Conservation (phyloP, 2,888 invertebrate genomes). For the Tiphia femorata region DNA sequence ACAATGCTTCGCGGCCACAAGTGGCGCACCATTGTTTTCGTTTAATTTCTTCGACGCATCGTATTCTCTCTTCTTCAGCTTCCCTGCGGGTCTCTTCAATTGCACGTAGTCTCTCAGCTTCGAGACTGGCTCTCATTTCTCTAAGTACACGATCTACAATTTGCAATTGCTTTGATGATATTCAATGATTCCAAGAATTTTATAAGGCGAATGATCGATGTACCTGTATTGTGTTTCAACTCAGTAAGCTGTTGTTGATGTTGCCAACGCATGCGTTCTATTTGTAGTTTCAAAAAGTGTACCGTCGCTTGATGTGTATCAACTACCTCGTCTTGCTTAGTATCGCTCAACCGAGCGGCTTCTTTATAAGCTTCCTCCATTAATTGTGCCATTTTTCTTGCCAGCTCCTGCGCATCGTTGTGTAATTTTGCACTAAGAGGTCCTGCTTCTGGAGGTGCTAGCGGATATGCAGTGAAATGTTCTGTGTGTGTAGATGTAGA, state of each 20-base stretch:
- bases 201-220: conserved; percentile 16
- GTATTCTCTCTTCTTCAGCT: conserved; percentile 78
- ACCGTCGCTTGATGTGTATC: conserved; percentile 73
- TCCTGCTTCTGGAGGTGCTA: conserved; percentile 63
- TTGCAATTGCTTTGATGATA: neutral
- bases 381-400: conserved; percentile 58
- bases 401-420: conserved; percentile 56
- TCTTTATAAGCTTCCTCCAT: conserved; percentile 61
- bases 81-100: conserved; percentile 77
- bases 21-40: conserved; percentile 93
- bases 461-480: conserved; percentile 33
- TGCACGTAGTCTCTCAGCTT: conserved; percentile 78
- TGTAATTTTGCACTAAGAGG: conserved; percentile 59
- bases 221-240: conserved; percentile 80
- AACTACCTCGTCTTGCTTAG: conserved; percentile 30
- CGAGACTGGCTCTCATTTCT: conserved; percentile 79
- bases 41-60: conserved; percentile 83
- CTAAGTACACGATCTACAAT: conserved; percentile 75
- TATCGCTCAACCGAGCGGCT: conserved; percentile 40
- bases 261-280: conserved; percentile 79
- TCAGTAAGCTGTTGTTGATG: conserved; percentile 82
- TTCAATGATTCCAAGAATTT: too few species aligned
- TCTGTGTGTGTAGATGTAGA: conserved; percentile 11
- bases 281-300: conserved; percentile 75
- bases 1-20: conserved; percentile 89